Evolutionary conservation across 2,113 vertebrate genomes (phyloP), one percentile per base, ranked within the genome.

Genomic region (Hyperopisus bebe): DNA sequence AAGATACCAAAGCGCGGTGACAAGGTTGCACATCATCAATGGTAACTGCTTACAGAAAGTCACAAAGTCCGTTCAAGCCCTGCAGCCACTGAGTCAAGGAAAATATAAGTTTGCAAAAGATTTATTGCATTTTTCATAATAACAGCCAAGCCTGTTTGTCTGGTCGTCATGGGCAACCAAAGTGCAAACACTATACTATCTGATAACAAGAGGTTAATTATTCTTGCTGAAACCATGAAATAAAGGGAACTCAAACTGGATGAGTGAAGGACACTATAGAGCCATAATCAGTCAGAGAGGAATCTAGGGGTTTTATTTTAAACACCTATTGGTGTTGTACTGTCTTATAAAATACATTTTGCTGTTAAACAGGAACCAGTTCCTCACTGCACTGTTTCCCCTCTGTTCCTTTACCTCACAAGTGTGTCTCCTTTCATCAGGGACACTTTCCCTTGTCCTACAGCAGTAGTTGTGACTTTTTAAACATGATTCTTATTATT

Each of bases 101-200:
- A 50, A 27, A 86, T 47, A 5, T 86, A 11, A 24, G n/a, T 47
- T 86, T 50, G n/a, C 11, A 24, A 86, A 15, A 24, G 9, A 86
- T 90, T 89, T 84, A 91, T 51, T 85, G 17, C 5, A 17, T 91
- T 89, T 84, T 88, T 17, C 88, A 90, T 86, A 88, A 35, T 31
- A 84, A 53, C 3, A n/a, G 35, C 35, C 5, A 10, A 3, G 90
- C 5, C 44, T 74, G 27, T 87, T 5, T 90, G 89, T 91, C 91
- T 47, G 77, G 55, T 35, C 24, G 31, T 89, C 1, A 3, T 27
- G 74, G 86, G 17, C 35, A 44, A 42, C 53, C 53, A 11, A 88
- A 88, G 53, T 88, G 31, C 87, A 88, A 58, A 66, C 74, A 80
- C 15, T 62, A 39, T 62, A 24, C 39, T 46, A 88, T 88, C 53